Evolutionary conservation across 2,797 vertebrate genomes (phyloP).

Genomic region (Chloroceryle amazona): DNA sequence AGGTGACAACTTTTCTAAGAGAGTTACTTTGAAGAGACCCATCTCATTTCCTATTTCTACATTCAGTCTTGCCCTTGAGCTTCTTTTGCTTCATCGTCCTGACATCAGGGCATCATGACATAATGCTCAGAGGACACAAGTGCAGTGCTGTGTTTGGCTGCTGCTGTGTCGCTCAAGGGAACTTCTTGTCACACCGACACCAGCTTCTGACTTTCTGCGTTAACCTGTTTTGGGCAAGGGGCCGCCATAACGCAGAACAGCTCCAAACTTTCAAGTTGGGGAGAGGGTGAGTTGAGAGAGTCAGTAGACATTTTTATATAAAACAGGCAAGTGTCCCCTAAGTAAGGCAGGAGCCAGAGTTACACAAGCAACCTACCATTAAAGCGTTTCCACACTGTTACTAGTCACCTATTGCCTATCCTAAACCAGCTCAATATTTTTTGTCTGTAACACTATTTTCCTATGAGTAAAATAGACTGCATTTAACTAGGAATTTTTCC

Average conservation of each 20-base stretch:
- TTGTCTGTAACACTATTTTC: background rate
- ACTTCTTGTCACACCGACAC: background rate
- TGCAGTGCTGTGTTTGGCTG: background rate
- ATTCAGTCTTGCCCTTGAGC: background rate
- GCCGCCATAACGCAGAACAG: background rate
- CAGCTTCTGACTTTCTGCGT: background rate
- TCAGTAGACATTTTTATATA: background rate
- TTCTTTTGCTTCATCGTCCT: background rate
- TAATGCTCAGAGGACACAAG: fast-evolving
- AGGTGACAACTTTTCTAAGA: background rate
- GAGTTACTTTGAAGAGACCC: background rate
- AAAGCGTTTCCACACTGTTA: background rate
- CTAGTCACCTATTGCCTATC: background rate
- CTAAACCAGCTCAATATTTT: background rate
- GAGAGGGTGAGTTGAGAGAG: background rate
- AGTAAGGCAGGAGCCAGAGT: background rate
- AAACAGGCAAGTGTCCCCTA: background rate
- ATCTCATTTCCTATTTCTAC: background rate
- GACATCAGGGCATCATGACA: background rate
- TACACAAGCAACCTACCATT: background rate
- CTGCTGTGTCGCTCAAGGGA: fast-evolving
- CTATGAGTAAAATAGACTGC: background rate
- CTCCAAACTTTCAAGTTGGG: background rate
- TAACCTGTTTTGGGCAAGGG: background rate
- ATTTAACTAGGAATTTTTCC: background rate